phyloP scores from a whole-genome alignment of 1,140 invertebrate genomes.

The Cheumatopsyche charites region DNA sequence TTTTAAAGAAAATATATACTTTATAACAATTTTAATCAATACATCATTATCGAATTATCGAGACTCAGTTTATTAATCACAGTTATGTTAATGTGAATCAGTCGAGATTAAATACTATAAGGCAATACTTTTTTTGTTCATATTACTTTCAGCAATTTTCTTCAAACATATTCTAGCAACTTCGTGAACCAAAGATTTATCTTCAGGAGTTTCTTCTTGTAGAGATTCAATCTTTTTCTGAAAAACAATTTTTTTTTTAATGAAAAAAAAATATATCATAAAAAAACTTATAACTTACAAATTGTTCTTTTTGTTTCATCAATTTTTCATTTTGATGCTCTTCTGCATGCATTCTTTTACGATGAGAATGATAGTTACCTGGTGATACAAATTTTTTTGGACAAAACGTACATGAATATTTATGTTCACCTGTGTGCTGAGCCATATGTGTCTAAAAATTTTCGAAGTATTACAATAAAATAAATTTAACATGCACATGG shows the following conservation, averaged over 20 bases:
- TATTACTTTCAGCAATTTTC: constrained; percentile 21
- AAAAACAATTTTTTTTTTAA: not conserved
- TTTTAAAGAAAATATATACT: too few relatives aligned
- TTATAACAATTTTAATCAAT: too few relatives aligned
- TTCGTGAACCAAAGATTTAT: constrained; percentile 20
- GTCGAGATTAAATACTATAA: not conserved
- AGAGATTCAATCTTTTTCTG: constrained; percentile 22
- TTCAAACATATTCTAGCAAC: constrained; percentile 15
- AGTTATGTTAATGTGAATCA: not conserved
- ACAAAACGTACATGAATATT: constrained; percentile 28
- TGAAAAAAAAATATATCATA: not conserved
- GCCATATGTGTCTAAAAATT: constrained; percentile 30
- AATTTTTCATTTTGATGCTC: constrained; percentile 24
- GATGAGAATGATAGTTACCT: constrained; percentile 32
- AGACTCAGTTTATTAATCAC: not conserved
- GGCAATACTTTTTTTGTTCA: not conserved
- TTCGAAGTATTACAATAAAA: constrained; percentile 8
- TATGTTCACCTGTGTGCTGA: constrained; percentile 35
- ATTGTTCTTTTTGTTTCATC: constrained; percentile 26
- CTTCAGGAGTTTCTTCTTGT: not conserved
- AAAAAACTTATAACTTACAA: constrained; percentile 11
- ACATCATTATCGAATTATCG: not conserved
- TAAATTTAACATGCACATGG: not conserved
- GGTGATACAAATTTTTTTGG: constrained; percentile 32
- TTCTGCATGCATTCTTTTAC: constrained; percentile 29